phyloP scores from a whole-genome alignment of 2,888 invertebrate genomes.

The Eupelmus urozonus region DNA sequence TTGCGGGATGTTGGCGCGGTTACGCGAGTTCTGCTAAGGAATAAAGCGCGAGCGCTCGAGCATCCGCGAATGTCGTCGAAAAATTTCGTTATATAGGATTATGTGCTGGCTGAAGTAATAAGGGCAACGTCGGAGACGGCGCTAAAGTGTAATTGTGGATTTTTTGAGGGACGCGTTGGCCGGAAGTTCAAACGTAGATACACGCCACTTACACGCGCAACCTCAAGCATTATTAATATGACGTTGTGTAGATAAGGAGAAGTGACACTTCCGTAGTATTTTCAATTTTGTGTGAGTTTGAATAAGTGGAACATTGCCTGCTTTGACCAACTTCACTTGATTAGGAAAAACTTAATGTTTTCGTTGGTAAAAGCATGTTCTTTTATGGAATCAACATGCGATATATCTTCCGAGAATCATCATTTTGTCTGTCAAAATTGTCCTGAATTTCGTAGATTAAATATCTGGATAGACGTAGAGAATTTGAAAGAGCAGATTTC shows the following conservation, averaged over 20 bases:
- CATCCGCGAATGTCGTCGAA: slow-evolving; percentile 49
- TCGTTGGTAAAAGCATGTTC: too few relatives aligned
- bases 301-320: background rate
- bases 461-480: slow-evolving; percentile 34
- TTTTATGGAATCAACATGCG: too few relatives aligned
- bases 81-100: slow-evolving; percentile 60
- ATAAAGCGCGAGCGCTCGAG: slow-evolving; percentile 39
- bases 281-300: background rate
- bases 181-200: slow-evolving; percentile 25
- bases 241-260: slow-evolving; percentile 4
- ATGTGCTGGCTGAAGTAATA: slow-evolving; percentile 64
- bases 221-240: background rate
- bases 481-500: slow-evolving; percentile 25
- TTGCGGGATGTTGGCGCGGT: background rate
- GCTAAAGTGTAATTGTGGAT: slow-evolving; percentile 6
- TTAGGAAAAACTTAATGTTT: too few relatives aligned
- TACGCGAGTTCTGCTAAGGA: slow-evolving; percentile 4
- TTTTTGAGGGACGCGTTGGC: background rate
- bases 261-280: background rate
- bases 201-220: background rate
- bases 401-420: too few relatives aligned
- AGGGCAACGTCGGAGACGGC: slow-evolving; percentile 46
- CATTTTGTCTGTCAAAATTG: background rate
- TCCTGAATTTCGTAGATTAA: slow-evolving; percentile 37
- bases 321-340: background rate